Evolutionary conservation across 2,113 vertebrate genomes (phyloP).

Genomic region (Budorcas taxicolor): DNA sequence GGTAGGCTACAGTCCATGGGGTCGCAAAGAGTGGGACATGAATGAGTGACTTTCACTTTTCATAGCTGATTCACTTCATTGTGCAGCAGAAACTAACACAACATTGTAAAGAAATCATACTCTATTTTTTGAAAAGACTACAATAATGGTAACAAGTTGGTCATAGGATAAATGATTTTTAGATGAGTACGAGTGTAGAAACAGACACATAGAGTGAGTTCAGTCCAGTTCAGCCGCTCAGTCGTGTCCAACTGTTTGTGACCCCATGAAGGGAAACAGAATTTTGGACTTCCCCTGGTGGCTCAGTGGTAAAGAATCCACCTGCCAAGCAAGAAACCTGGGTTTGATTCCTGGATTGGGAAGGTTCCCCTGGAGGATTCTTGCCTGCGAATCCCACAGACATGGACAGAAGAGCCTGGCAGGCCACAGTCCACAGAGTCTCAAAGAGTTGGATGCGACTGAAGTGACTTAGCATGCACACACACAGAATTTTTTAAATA

Average conservation of each 20-base stretch:
- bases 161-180: neutral
- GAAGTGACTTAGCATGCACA: rapidly evolving
- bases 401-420: neutral
- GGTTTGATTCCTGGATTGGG: neutral
- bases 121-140: neutral
- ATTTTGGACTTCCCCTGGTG: neutral
- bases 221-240: neutral
- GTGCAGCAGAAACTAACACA: neutral
- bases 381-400: neutral
- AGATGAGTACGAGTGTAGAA: neutral
- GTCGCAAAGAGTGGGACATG: neutral
- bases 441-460: rapidly evolving
- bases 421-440: neutral
- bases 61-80: neutral
- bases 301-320: neutral
- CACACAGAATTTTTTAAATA: neutral
- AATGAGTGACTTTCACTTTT: neutral
- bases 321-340: neutral
- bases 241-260: rapidly evolving
- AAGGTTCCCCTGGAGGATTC: neutral
- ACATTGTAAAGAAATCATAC: neutral
- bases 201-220: neutral
- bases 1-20: neutral
- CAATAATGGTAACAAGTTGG: neutral
- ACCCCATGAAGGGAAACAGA: neutral